Conservation (phyloP, 2,888 invertebrate species). For the Caradrina clavipalpis region DNA sequence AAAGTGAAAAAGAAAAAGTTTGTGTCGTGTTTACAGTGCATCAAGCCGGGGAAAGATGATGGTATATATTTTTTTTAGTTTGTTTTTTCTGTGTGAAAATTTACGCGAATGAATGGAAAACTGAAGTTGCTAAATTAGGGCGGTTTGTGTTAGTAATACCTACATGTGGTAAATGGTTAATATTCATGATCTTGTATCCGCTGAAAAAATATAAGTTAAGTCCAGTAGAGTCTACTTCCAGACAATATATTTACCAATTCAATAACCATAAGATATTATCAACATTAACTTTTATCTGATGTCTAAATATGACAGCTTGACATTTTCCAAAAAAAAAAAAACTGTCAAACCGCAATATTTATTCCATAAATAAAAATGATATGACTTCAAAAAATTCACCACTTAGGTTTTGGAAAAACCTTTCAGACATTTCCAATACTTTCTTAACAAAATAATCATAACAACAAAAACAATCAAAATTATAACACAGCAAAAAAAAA, state of each 20-base stretch:
- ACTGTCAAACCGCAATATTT: too few relatives aligned
- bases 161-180: slow-evolving; percentile 44
- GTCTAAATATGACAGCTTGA: too few relatives aligned
- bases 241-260: too few relatives aligned
- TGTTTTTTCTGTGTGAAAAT: slow-evolving; percentile 24
- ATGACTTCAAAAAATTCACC: too few relatives aligned
- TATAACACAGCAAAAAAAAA: slow-evolving; percentile 15
- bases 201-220: not conserved
- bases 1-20: slow-evolving; percentile 89
- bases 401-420: too few relatives aligned
- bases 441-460: too few relatives aligned
- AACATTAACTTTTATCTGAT: too few relatives aligned
- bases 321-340: too few relatives aligned
- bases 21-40: slow-evolving; percentile 90
- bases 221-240: too few relatives aligned
- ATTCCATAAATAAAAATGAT: too few relatives aligned
- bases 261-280: too few relatives aligned
- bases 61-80: slow-evolving; percentile 76
- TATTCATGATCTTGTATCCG: slow-evolving; percentile 38
- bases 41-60: slow-evolving; percentile 86
- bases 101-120: slow-evolving; percentile 45
- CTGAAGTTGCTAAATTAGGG: slow-evolving; percentile 29
- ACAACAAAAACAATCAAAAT: slow-evolving; percentile 8
- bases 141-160: slow-evolving; percentile 33
- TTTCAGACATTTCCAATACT: too few relatives aligned